Evolutionary conservation across 2,113 vertebrate species (phyloP), one percentile per base, ranked within the genome.

Genomic region (Cynopterus brachyotis): DNA sequence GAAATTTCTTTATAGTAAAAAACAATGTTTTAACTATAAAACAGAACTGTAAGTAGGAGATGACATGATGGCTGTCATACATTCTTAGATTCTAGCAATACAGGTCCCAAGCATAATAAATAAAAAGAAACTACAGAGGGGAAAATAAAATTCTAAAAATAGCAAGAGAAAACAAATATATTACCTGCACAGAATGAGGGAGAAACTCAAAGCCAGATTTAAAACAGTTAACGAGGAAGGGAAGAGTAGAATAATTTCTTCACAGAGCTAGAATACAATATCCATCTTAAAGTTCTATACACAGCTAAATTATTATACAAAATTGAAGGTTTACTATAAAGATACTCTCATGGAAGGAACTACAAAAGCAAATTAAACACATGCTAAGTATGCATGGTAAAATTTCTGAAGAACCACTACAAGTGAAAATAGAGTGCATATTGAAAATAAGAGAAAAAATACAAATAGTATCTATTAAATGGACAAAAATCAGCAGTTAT

Each of bases 1-100:
- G 9, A 64, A 75, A 59, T 70, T 57, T 78, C 24, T 26, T 60
- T 22, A 59, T 53, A 53, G 66, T 7, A 32, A 53, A 88, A 84
- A 79, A 79, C 3, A 53, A 53, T 50, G 28, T 9, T 42, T 57
- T 57, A 45, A 30, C 12, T 83, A 5, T 53, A 62, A 66, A 92
- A 72, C 20, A 67, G n/a, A 73, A 57, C 35, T 45, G 2, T 80
- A 82, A 35, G 6, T 75, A 84, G 9, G 15, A 89, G 26, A n/a
- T 47, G 17, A 28, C 42, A 50, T 59, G 24, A 15, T 42, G 30
- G 26, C 50, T 89, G 66, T 67, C 40, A 67, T 60, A 40, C 4
- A 37, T 85, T 89, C 59, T 76, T 55, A 60, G 66, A 81, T 69
- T 76, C 67, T 87, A 72, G 67, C 94, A 84, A 81, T 78, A 66